phyloP scores from a whole-genome alignment of 2,797 vertebrate species.

The Falco berigora region DNA sequence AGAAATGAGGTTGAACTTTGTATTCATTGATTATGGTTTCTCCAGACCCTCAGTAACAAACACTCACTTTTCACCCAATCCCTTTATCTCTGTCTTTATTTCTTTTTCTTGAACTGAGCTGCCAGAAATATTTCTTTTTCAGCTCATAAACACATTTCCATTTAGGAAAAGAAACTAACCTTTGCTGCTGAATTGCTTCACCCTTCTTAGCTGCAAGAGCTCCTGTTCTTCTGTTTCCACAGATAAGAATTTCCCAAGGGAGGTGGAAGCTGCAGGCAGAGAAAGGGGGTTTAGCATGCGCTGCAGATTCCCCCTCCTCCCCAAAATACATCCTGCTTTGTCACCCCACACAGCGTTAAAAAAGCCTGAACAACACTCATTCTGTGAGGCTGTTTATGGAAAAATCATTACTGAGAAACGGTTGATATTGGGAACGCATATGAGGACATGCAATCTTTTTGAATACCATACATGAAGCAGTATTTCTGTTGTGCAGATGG shows the following conservation, averaged over 20 bases:
- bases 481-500: neutral
- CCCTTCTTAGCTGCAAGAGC: neutral
- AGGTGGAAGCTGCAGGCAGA: neutral
- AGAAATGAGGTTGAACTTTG: conserved; percentile 37
- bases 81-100: neutral
- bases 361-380: neutral
- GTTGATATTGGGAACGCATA: neutral
- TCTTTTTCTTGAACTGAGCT: neutral
- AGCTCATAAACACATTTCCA: conserved; percentile 38
- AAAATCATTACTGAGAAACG: neutral
- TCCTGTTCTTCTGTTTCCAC: neutral
- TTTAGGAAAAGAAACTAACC: neutral
- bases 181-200: neutral
- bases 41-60: conserved; percentile 26
- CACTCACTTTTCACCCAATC: neutral
- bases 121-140: neutral
- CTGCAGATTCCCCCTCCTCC: neutral
- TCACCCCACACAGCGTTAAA: too few species aligned
- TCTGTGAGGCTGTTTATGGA: neutral
- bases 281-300: neutral
- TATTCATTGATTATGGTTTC: conserved; percentile 29
- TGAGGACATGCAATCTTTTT: neutral
- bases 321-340: neutral
- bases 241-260: neutral
- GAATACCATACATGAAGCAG: accelerated